Conservation (phyloP, 2,888 invertebrate species). For the Stenotaenia linearis region DNA sequence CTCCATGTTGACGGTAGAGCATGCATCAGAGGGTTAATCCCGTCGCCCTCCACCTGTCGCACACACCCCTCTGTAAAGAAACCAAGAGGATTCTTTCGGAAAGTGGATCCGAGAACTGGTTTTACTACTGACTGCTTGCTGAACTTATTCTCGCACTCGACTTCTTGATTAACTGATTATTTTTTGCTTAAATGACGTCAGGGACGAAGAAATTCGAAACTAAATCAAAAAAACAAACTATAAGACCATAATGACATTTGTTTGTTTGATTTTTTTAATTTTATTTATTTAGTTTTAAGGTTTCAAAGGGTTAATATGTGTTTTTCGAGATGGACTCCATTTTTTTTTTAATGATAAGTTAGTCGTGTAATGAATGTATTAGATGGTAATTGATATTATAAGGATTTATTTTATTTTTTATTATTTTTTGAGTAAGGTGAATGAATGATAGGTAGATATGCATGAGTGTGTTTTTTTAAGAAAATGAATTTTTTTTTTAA, state of each 20-base stretch:
- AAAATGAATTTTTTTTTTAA: neutral
- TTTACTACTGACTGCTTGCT: constrained; percentile 8
- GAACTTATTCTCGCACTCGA: neutral
- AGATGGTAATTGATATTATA: neutral
- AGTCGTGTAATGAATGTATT: neutral
- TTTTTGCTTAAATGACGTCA: neutral
- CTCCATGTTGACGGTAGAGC: constrained; percentile 24
- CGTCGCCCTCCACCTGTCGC: neutral
- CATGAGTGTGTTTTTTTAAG: too few species aligned
- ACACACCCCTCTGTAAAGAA: constrained; percentile 3
- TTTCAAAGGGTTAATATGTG: neutral
- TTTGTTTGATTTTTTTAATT: neutral
- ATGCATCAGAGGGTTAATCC: constrained; percentile 21
- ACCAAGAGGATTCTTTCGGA: constrained; percentile 9
- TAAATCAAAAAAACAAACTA: neutral
- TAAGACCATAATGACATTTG: neutral
- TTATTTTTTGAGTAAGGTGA: neutral
- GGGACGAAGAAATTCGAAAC: neutral
- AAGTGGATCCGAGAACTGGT: neutral
- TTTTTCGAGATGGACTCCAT: neutral
- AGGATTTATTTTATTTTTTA: neutral
- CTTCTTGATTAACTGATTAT: neutral
- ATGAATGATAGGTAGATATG: too few species aligned
- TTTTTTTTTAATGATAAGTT: neutral
- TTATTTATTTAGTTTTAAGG: neutral